Evolutionary conservation across 2,888 invertebrate species (phyloP).

Genomic region (Erebia palarica): DNA sequence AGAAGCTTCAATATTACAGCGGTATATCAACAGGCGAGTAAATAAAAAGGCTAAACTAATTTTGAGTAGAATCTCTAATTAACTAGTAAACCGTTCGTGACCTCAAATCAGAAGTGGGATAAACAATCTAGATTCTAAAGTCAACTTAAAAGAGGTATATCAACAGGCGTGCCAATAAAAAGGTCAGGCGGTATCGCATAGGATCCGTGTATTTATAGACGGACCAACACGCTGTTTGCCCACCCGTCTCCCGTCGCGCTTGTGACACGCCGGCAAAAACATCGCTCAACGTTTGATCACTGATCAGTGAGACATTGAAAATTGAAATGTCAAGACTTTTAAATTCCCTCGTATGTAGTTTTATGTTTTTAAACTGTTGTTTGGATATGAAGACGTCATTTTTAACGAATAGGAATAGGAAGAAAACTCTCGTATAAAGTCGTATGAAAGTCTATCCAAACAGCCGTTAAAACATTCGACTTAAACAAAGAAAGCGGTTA

Average conservation of each 20-base stretch:
- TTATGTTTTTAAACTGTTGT: background rate
- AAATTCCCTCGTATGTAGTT: background rate
- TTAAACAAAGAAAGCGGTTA: too few species aligned
- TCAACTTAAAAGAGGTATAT: slow-evolving; percentile 8
- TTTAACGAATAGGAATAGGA: too few species aligned
- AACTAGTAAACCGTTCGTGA: background rate
- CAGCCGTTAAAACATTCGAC: too few species aligned
- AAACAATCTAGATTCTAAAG: slow-evolving; percentile 8
- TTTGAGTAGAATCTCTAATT: background rate
- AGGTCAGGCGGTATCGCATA: slow-evolving; percentile 63
- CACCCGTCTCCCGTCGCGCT: slow-evolving; percentile 46
- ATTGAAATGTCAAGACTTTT: slow-evolving; percentile 6
- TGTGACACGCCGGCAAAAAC: slow-evolving; percentile 26
- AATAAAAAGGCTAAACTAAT: background rate
- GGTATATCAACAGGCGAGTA: background rate
- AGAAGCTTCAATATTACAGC: background rate
- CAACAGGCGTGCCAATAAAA: slow-evolving; percentile 53
- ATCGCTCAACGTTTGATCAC: slow-evolving; percentile 30
- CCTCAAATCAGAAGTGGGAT: slow-evolving; percentile 10
- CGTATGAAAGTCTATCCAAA: too few species aligned
- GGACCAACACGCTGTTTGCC: slow-evolving; percentile 70
- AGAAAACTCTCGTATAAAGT: too few species aligned
- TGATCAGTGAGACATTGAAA: slow-evolving; percentile 14
- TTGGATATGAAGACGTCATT: too few species aligned
- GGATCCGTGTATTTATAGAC: slow-evolving; percentile 68